Conservation (phyloP, 2,888 invertebrate genomes). For the Nysson spinosus region DNA sequence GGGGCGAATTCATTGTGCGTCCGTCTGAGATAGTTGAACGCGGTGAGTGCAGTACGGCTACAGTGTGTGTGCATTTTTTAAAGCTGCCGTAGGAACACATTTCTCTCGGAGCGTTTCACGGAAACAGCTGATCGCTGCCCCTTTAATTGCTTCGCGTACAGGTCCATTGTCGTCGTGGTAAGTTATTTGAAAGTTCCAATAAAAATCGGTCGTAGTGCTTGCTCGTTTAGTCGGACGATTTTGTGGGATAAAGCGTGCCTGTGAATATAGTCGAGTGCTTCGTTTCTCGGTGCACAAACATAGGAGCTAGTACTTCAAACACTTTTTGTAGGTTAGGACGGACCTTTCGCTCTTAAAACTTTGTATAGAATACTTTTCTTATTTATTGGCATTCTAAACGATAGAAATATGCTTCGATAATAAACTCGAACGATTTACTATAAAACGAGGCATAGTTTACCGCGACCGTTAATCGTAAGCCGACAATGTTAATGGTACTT, state of each 20-base stretch:
- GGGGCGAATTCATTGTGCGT: conserved; percentile 7
- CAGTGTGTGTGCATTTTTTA: conserved; percentile 21
- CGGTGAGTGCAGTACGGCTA: conserved; percentile 14
- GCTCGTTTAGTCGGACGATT: conserved; percentile 23
- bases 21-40: conserved; percentile 6
- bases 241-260: conserved; percentile 22
- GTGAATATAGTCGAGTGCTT: conserved; percentile 34
- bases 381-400: neutral
- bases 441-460: no score
- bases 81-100: conserved; percentile 10
- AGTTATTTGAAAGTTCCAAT: conserved; percentile 22
- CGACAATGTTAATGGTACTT: no score
- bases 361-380: conserved; percentile 24
- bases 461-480: no score
- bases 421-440: no score
- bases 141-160: conserved; percentile 50
- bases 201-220: conserved; percentile 12
- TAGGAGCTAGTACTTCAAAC: conserved; percentile 36
- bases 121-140: conserved; percentile 62
- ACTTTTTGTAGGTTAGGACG: conserved; percentile 58
- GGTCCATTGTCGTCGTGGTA: conserved; percentile 29
- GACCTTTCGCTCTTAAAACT: conserved; percentile 39
- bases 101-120: conserved; percentile 38
- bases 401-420: neutral
- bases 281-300: conserved; percentile 30